These are phyloP conservation scores for Apocheima hispidaria DNA, from an alignment of 2,888 invertebrate genomes.

Conservation along the genomic window DNA sequence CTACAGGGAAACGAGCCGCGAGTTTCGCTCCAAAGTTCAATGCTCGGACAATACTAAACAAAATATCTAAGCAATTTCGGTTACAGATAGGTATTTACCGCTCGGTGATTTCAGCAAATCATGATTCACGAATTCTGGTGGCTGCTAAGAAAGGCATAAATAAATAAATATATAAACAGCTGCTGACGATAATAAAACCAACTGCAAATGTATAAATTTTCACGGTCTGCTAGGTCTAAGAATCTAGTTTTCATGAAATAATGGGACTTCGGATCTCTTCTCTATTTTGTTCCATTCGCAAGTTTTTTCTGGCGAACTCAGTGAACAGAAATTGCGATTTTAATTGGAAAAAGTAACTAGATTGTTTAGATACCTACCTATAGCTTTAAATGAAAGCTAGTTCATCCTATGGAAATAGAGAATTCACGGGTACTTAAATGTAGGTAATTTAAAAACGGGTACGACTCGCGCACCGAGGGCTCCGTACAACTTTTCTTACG, in stretches of 20 bases:
- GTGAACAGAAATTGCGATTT: background rate
- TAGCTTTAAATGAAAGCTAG: background rate
- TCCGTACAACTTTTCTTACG: too few relatives aligned
- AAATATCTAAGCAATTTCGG: background rate
- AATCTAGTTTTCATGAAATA: slow-evolving; percentile 39
- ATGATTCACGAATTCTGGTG: slow-evolving; percentile 3
- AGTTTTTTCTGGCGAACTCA: background rate
- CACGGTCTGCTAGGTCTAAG: slow-evolving; percentile 31
- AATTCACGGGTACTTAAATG: too few relatives aligned
- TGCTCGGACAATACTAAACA: background rate
- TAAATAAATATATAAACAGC: slow-evolving; percentile 42
- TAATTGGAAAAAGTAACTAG: background rate
- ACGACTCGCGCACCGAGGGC: too few relatives aligned
- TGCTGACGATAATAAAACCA: slow-evolving; percentile 33
- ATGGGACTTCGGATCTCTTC: background rate
- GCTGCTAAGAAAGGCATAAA: slow-evolving; percentile 13
- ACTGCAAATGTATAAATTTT: slow-evolving; percentile 20
- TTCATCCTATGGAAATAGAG: too few relatives aligned
- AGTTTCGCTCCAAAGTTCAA: slow-evolving; percentile 4
- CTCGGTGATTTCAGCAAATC: slow-evolving; percentile 13
- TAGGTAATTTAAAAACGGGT: too few relatives aligned
- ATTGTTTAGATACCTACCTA: background rate
- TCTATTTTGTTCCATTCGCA: background rate
- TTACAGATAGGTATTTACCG: slow-evolving; percentile 2
- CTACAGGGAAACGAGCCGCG: background rate